Evolutionary conservation across 1,140 invertebrate species (phyloP).

Genomic region (Macrobrachium nipponense): DNA sequence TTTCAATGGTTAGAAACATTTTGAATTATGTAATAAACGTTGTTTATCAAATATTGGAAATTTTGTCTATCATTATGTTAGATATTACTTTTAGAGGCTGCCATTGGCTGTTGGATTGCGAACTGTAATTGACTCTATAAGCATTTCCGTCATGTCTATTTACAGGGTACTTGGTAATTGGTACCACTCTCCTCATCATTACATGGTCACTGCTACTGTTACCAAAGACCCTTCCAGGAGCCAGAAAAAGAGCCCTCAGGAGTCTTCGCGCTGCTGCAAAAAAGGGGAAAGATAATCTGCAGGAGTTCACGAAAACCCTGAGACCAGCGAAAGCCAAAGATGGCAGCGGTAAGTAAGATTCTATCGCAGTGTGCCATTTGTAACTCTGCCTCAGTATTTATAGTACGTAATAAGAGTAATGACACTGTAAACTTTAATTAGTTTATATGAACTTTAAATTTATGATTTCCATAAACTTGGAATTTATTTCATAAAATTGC

Average conservation of each 20-base stretch:
- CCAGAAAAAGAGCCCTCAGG: background rate
- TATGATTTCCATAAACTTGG: no score
- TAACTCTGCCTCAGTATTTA: background rate
- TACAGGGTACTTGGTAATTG: background rate
- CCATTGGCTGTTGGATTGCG: no score
- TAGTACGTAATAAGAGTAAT: background rate
- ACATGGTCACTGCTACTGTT: background rate
- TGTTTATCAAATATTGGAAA: no score
- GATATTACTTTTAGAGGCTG: no score
- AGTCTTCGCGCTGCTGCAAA: background rate
- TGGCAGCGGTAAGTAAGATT: background rate
- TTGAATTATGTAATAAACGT: no score
- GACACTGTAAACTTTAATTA: no score
- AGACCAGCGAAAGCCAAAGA: conserved; percentile 18
- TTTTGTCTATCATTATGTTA: no score
- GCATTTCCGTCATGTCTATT: background rate
- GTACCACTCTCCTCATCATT: background rate
- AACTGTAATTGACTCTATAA: no score
- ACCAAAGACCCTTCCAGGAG: conserved; percentile 9
- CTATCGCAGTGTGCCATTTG: no score
- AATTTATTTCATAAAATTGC: no score
- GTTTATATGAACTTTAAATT: no score
- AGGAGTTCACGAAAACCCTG: conserved; percentile 23
- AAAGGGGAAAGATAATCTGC: conserved; percentile 17
- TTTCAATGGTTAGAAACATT: no score